These are phyloP conservation scores for Drosophila arizonae DNA, from an alignment of 1,140 invertebrate species.

Conservation along the genomic window DNA sequence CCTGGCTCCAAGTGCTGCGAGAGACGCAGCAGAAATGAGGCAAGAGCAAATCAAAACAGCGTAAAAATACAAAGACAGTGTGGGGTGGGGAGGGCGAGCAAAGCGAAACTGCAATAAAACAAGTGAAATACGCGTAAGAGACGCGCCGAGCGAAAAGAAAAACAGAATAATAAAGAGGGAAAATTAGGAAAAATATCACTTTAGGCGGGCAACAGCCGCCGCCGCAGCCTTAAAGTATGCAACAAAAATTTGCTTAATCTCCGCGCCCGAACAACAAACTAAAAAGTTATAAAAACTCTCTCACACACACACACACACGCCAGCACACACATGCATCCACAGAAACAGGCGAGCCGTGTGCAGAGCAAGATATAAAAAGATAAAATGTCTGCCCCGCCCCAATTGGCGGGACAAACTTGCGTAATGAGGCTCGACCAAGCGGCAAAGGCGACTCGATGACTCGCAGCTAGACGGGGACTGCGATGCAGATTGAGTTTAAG, in stretches of 20 bases:
- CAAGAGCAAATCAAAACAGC: constrained; percentile 74
- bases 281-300: constrained; percentile 74
- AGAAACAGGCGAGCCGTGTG: constrained; percentile 62
- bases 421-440: constrained; percentile 62
- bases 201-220: constrained; percentile 31
- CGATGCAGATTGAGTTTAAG: constrained; percentile 11
- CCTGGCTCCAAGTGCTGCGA: background rate
- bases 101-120: constrained; percentile 65
- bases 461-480: constrained; percentile 24
- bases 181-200: constrained; percentile 60
- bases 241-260: constrained; percentile 75
- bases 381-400: constrained; percentile 21
- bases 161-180: constrained; percentile 74
- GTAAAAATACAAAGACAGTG: constrained; percentile 51
- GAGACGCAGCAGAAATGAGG: constrained; percentile 16
- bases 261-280: constrained; percentile 58
- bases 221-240: constrained; percentile 49
- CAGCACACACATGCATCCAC: too few relatives aligned
- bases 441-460: constrained; percentile 49
- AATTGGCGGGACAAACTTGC: constrained; percentile 56
- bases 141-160: constrained; percentile 47
- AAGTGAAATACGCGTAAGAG: constrained; percentile 55
- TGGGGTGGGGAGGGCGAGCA: background rate
- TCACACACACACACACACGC: constrained; percentile 22
- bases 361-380: constrained; percentile 69